phyloP scores from a whole-genome alignment of 2,888 invertebrate genomes.

The Lycophotia porphyrea region DNA sequence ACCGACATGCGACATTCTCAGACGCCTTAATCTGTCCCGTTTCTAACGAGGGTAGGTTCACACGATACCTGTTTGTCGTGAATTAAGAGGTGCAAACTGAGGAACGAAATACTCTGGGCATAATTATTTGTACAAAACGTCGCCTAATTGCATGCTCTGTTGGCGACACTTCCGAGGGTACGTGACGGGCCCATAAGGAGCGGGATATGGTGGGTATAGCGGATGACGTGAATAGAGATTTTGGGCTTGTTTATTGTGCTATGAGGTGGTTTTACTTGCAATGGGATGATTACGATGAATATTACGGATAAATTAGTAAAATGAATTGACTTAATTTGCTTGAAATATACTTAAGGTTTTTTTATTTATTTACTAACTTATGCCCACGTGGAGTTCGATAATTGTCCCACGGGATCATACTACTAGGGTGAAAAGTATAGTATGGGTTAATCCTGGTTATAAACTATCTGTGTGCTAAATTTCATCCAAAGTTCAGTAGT shows the following conservation, averaged over 20 bases:
- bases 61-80: conserved; percentile 74
- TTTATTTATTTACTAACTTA: too few species aligned
- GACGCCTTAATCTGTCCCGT: conserved; percentile 65
- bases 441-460: too few species aligned
- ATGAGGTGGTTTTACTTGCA: neutral
- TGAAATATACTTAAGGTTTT: neutral
- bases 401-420: too few species aligned
- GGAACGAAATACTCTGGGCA: conserved; percentile 76
- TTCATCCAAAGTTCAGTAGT: too few species aligned
- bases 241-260: conserved; percentile 21
- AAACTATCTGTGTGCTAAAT: too few species aligned
- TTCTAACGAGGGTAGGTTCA: conserved; percentile 63
- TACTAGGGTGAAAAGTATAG: too few species aligned
- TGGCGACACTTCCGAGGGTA: conserved; percentile 81
- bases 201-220: conserved; percentile 62
- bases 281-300: neutral
- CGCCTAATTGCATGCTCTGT: conserved; percentile 87
- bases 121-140: conserved; percentile 88
- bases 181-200: conserved; percentile 76
- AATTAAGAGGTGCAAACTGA: conserved; percentile 80
- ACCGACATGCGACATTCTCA: conserved; percentile 64
- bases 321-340: neutral
- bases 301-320: neutral
- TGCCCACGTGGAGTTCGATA: too few species aligned
- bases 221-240: conserved; percentile 39